Evolutionary conservation across 2,888 invertebrate species (phyloP), one percentile per base, ranked within the genome.

Genomic region (Tachina grossa): DNA sequence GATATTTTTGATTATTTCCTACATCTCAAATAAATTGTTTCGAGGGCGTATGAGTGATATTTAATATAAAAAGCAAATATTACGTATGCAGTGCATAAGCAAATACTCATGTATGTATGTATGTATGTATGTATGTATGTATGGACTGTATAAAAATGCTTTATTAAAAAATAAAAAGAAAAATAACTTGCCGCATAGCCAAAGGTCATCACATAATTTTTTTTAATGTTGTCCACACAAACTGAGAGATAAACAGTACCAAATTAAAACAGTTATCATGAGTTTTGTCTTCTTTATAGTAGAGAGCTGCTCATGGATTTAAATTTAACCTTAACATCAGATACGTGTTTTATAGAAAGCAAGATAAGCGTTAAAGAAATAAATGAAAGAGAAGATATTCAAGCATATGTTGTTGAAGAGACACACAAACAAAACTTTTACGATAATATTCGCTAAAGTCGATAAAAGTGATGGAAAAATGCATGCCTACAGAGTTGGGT

Each of bases 201-300:
- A 66, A 71, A 76, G 83, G 85, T 79, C 83, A 79, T 83, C 75
- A 47, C 71, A 66, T 53, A 16, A 83, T 72, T 59, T 59, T n/a
- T 66, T 59, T 43, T 43, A 66, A 61, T 47, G 11, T 69, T 79
- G 47, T 51, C 57, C 59, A 75, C 19, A 53, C 39, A 63, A 63
- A 59, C 61, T 9, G 22, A 1, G 19, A 55, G 45, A 69, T 61
- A 69, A 69, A 69, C 22, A 49, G 41, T 57, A 77, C 61, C 66
- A 77, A 74, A 79, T 69, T 53, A 75, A 83, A 71, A 65, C 2
- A 75, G 51, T 82, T 85, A 82, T 78, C 81, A 78, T 51, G 6
- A 31, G 31, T 53, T 61, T 2, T 22, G 51, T 9, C 13, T 11
- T 65, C 6, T 51, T 75, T 51, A 53, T 16, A 63, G 68, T 9